Base-by-base conservation (phyloP, 2,797 vertebrate species). In the Peromyscus melanophrys region DNA sequence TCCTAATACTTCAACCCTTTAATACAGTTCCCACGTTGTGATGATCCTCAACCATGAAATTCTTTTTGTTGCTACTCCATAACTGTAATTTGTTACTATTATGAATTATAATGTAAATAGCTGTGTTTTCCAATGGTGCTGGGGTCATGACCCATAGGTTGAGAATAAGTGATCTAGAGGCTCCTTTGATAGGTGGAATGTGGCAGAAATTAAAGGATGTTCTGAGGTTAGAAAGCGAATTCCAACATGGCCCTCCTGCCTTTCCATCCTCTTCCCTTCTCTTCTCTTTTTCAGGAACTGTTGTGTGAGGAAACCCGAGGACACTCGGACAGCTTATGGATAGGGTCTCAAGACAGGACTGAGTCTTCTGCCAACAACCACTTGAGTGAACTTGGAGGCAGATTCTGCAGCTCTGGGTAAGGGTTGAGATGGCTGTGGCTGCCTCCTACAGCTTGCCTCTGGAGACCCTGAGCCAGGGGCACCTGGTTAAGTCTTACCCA, bases 101-200 rank as follows among this genome's bases (percentile, higher is more conserved):
- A 29, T 19, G 76, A 49, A 49, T 49, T 49, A 27, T 49, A 77
- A 77, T 49, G 27, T 4, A 77, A 77, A 77, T 19, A 49, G 49
- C 75, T 49, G 14, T 77, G 43, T 31, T 77, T 77, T 77, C 76
- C 14, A 10, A 34, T 31, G 43, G 43, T 9, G 8, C 16, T 77
- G 46, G 46, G 76, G 43, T 49, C 27, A 9, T 29, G 1, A 77
- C 76, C 29, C 27, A 17, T 43, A 49, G 75, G 14, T 49, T 77
- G 76, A 77, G 76, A 49, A 49, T 14, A 13, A 46, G 27, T 17
- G 75, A 77, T 34, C 89, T 78, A 65, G 55, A 87, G 63, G 84
- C 31, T 49, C 11, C 91, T 81, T 89, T 89, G 78, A 67, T 52
- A 94, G 92, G 82, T 13, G 84, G 63, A 93, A 67, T 34, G 87